Evolutionary conservation across 1,140 invertebrate genomes (phyloP).

Genomic region (Venturia canescens): DNA sequence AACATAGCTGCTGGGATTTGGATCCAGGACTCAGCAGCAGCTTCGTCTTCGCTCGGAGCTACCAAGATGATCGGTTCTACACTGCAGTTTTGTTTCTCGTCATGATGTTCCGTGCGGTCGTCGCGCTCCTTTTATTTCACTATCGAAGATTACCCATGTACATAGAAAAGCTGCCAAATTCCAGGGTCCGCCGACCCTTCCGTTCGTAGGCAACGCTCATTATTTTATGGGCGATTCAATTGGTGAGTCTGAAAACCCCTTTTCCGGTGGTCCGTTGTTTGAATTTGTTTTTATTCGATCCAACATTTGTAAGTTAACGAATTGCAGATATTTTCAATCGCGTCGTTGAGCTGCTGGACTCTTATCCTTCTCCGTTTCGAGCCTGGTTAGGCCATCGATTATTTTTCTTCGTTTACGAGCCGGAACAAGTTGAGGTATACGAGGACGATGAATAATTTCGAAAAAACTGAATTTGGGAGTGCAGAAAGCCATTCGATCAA

Average conservation of each 20-base stretch:
- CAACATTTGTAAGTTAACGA: neutral
- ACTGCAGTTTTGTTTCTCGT: neutral
- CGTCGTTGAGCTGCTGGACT: constrained; percentile 48
- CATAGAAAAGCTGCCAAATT: constrained; percentile 68
- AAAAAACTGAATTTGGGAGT: neutral
- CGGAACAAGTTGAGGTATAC: constrained; percentile 76
- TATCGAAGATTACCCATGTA: constrained; percentile 56
- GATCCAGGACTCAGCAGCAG: too few species aligned
- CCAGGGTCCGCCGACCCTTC: constrained; percentile 77
- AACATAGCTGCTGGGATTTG: too few species aligned
- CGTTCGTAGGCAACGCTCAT: constrained; percentile 79
- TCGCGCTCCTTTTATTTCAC: constrained; percentile 47
- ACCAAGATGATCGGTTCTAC: neutral
- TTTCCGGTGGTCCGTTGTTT: too few species aligned
- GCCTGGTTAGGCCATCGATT: constrained; percentile 65
- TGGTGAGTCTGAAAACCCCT: constrained; percentile 71
- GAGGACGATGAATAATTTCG: too few species aligned
- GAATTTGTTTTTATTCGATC: too few species aligned
- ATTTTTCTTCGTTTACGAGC: constrained; percentile 71
- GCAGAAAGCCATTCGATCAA: too few species aligned
- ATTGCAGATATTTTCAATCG: constrained; percentile 56
- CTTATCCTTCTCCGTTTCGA: constrained; percentile 57
- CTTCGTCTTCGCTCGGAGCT: too few species aligned
- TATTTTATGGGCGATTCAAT: constrained; percentile 75
- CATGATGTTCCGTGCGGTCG: constrained; percentile 34